phyloP scores from a whole-genome alignment of 2,888 invertebrate species.

The Acanthoscelides obtectus region DNA sequence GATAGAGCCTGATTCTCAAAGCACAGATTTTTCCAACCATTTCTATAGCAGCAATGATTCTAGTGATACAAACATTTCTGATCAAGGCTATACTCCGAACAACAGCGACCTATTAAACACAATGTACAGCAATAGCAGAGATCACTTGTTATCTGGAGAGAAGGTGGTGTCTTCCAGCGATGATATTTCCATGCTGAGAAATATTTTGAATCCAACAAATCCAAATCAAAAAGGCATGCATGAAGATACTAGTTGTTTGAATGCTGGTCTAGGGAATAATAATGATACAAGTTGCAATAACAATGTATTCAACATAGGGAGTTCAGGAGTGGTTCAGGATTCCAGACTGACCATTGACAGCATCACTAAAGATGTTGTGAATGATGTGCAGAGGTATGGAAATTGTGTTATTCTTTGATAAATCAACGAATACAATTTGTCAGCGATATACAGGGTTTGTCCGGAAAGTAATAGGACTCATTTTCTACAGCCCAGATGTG shows the following conservation, averaged over 20 bases:
- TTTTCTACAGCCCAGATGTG: too few relatives aligned
- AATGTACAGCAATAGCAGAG: slow-evolving; percentile 9
- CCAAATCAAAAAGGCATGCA: slow-evolving; percentile 29
- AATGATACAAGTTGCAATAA: slow-evolving; percentile 36
- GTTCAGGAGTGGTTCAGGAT: background rate
- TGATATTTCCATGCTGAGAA: slow-evolving; percentile 41
- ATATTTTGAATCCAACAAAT: slow-evolving; percentile 16
- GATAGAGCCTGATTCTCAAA: slow-evolving; percentile 28
- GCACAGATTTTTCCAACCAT: slow-evolving; percentile 21
- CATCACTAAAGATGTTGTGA: slow-evolving; percentile 52
- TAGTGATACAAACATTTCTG: slow-evolving; percentile 25
- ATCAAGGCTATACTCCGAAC: slow-evolving; percentile 30
- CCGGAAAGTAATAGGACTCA: too few relatives aligned
- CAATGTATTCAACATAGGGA: slow-evolving; percentile 16
- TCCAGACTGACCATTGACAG: background rate
- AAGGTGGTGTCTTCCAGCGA: slow-evolving; percentile 35
- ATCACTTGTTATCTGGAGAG: slow-evolving; percentile 22
- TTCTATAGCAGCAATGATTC: slow-evolving; percentile 26
- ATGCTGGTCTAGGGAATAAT: slow-evolving; percentile 31
- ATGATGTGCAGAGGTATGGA: slow-evolving; percentile 62
- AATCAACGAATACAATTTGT: too few relatives aligned
- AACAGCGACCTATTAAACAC: slow-evolving; percentile 1
- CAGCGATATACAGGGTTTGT: too few relatives aligned
- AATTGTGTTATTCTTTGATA: background rate
- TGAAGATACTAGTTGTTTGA: slow-evolving; percentile 11